Base-by-base conservation (phyloP, 2,888 invertebrate genomes). In the Seira musarum region DNA sequence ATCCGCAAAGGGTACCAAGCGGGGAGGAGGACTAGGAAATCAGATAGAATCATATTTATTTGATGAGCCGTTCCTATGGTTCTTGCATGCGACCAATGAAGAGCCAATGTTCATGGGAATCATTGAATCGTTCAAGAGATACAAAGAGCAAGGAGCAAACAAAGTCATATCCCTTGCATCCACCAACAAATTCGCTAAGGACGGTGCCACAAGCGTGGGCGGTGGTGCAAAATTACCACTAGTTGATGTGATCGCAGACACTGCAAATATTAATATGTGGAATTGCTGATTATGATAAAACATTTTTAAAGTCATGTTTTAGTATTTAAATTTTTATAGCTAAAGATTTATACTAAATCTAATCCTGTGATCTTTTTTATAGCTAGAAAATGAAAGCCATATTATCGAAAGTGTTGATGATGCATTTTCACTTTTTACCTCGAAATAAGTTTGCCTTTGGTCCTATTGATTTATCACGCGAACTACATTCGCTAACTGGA, bases 91-190 rank as follows among this genome's bases (percentile, higher is more conserved):
- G 6, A 84, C 82, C 10, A 81, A 82, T 40, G 84, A 84, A 60
- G 84, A 84, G 40, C 84, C 84, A 25, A 84, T 84, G 84, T 84
- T 84, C 53, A 84, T 84, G 84, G 84, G 82, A 21, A 82, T 82
- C 35, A 77, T 82, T 49, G 82, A 82, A 60, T 77, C 76, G 21
- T 80, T 80, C 77, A 82, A 82, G 57, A 30, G 82, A 8, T 82
- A 82, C 66, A 72, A 80, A 49, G 82, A 82, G 61, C 80, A 82
- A 63, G 76, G 66, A 2, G 24, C 60, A 17, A 80, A 77, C 70
- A 82, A 80, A 25, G 76, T 80, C 19, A 80, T 80, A 57, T 74
- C 73, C 5, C 46, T 80, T 1, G 69, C 80, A 2, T 65, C n/a
- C 25, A 24, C 25, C 21, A 64, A 73, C 65, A 80, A 74, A 70